Base-by-base conservation (phyloP, 2,113 vertebrate genomes). In the Thunnus thynnus region DNA sequence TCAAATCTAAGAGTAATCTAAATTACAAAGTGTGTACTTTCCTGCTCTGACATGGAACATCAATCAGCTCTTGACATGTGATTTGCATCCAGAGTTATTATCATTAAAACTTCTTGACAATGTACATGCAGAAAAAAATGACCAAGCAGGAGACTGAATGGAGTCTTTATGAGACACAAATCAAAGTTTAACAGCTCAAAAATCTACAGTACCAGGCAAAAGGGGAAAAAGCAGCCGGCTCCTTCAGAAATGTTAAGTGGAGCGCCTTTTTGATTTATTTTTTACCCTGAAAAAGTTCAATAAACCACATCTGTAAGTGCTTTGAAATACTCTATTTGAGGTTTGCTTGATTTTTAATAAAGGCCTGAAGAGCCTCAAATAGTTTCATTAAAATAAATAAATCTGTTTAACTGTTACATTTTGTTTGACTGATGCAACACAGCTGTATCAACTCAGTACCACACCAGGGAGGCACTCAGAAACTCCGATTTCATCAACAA, bases 91-190 rank as follows among this genome's bases (percentile, higher is more conserved):
- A 25, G 22, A 78, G 48, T 68, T 54, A 50, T 36, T 0, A 1
- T 76, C 55, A 55, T 58, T 30, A 76, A 16, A 41, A 41, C 27
- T 27, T 30, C 55, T 83, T 73, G 61, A 76, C 32, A 32, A 13
- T 16, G 25, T 79, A 47, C 14, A 64, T 52, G 61, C 22, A 64
- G 85, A 41, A 41, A 57, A 65, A 57, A 36, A 78, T 64, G n/a
- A 61, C 25, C n/a, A 22, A n/a, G 17, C 27, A 60, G 27, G n/a
- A 46, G 36, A 36, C 20, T 78, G 30, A 78, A 80, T 62, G 51
- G 58, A 46, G 62, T 61, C 63, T 76, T 82, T 76, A 65, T 69
- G 57, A 72, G 52, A 54, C 71, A 55, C n/a, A 61, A 60, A n/a
- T 3, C 30, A 57, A 67, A 60, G 12, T 18, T 3, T 30, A 76